These are phyloP conservation scores for Phenganax marumi DNA, from an alignment of 92 coral and sea anemone species.

Conservation along the genomic window DNA sequence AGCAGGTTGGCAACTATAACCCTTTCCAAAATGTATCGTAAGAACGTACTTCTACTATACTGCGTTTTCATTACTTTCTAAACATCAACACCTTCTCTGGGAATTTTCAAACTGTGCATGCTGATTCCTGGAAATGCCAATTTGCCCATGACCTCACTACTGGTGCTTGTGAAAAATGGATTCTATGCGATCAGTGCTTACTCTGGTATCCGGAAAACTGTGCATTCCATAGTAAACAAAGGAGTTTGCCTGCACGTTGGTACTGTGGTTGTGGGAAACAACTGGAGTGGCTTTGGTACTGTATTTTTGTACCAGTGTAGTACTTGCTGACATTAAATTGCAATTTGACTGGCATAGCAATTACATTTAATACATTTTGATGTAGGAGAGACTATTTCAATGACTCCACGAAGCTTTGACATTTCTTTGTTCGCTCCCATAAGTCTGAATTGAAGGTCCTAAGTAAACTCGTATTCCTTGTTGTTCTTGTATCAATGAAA, in stretches of 20 bases:
- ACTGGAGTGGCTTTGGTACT: not conserved
- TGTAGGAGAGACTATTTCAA: not conserved
- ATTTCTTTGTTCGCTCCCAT: no score
- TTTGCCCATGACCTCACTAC: not conserved
- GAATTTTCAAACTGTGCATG: not conserved
- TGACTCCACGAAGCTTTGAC: no score
- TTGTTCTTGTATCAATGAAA: no score
- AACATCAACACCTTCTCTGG: not conserved
- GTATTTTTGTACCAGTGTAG: not conserved
- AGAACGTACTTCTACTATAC: no score
- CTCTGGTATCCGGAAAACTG: not conserved
- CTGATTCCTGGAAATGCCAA: not conserved
- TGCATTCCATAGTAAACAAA: not conserved
- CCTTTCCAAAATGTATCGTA: no score
- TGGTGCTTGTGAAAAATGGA: not conserved
- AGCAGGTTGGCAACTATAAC: no score
- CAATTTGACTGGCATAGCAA: not conserved
- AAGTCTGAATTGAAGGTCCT: not conserved
- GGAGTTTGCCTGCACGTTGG: not conserved
- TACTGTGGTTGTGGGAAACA: not conserved
- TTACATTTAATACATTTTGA: not conserved
- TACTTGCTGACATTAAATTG: no score
- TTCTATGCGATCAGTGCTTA: not conserved
- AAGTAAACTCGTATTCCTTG: not conserved
- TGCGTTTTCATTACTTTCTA: not conserved